These are phyloP conservation scores for Nomada fabriciana DNA, from an alignment of 2,888 invertebrate genomes.

Conservation along the genomic window DNA sequence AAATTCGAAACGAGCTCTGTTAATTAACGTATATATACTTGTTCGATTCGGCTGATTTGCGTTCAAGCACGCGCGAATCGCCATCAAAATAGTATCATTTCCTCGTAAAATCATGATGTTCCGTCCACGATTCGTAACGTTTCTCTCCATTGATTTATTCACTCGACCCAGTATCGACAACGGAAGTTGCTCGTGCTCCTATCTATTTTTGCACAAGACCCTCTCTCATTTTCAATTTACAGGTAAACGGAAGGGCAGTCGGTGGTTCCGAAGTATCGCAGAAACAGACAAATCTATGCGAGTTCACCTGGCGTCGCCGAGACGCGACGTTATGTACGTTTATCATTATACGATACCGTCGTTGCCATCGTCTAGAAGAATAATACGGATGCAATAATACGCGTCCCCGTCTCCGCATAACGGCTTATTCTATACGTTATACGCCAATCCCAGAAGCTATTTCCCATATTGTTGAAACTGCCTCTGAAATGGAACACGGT, in stretches of 20 bases:
- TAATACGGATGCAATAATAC: constrained; percentile 29
- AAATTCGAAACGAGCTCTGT: constrained; percentile 15
- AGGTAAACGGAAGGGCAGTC: background rate
- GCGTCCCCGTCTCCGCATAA: constrained; percentile 16
- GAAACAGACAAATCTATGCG: background rate
- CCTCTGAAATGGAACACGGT: constrained; percentile 1
- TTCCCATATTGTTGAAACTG: constrained; percentile 14
- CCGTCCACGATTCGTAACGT: background rate
- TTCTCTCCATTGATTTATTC: background rate
- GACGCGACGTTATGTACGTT: background rate
- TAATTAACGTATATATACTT: constrained; percentile 9
- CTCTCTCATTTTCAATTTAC: constrained; percentile 14
- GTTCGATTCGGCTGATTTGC: constrained; percentile 2
- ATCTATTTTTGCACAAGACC: background rate
- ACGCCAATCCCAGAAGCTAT: background rate
- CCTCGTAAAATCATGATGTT: background rate
- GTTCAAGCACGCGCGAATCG: background rate
- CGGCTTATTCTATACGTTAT: constrained; percentile 17
- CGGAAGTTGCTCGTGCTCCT: background rate
- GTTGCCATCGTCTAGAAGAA: constrained; percentile 4
- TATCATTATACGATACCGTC: constrained; percentile 21
- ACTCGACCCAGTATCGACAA: background rate
- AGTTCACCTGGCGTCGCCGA: background rate
- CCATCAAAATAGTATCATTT: constrained; percentile 2
- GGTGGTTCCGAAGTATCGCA: background rate